Conservation (phyloP, 2,797 vertebrate species). For the Chrysocyon brachyurus region DNA sequence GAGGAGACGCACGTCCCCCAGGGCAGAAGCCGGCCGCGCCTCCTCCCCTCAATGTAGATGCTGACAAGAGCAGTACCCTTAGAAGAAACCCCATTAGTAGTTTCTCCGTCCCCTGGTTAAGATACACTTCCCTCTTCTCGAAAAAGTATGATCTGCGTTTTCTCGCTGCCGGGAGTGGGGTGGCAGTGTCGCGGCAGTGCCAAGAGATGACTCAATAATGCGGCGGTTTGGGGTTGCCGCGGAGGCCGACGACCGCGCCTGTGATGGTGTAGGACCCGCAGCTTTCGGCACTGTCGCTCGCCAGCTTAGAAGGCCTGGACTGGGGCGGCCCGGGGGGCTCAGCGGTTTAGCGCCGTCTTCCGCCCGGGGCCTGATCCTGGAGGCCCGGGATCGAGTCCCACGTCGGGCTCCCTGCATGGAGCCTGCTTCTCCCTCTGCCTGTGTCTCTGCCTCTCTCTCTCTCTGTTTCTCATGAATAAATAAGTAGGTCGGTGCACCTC, state of each 20-base stretch:
- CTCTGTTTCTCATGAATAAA: too few species aligned
- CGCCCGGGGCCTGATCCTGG: too few species aligned
- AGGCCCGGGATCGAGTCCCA: too few species aligned
- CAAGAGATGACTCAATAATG: slow-evolving; percentile 55
- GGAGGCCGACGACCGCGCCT: background rate
- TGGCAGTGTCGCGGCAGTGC: background rate
- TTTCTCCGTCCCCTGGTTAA: background rate
- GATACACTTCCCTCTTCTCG: background rate
- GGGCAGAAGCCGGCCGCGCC: background rate
- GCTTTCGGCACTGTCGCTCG: background rate
- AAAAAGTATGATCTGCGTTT: background rate
- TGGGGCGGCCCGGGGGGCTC: too few species aligned
- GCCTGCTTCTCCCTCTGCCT: too few species aligned
- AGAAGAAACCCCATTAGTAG: background rate
- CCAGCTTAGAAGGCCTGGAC: background rate
- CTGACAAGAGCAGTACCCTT: background rate
- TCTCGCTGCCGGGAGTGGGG: background rate
- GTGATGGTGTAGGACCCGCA: background rate
- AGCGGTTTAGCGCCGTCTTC: too few species aligned
- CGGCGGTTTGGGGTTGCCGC: background rate
- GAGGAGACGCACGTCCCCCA: background rate
- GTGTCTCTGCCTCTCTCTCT: too few species aligned
- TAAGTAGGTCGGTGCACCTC: background rate
- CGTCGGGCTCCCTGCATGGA: too few species aligned
- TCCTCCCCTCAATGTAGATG: background rate